Evolutionary conservation across 2,113 vertebrate genomes (phyloP), one percentile per base, ranked within the genome.

Genomic region (Anolis carolinensis): DNA sequence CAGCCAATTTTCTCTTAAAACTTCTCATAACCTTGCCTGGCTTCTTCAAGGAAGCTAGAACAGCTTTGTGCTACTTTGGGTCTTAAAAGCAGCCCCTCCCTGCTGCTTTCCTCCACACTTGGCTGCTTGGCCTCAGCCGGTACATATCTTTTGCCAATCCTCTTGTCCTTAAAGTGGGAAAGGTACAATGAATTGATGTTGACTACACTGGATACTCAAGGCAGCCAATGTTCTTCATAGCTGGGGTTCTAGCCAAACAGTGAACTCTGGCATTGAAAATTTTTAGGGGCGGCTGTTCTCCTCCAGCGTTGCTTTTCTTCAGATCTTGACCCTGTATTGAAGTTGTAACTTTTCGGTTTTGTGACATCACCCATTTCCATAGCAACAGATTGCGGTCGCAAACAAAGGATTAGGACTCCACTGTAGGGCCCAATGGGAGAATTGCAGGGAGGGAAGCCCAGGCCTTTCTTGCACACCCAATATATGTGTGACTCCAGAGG

Each of bases 211-310:
- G 1, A 5, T 80, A 48, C 86, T 90, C 50, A 34, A 80, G 87
- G 79, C 79, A 87, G n/a, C n/a, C 86, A 77, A 59, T n/a, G 44
- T 23, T 48, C 70, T 50, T 7, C 25, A 5, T 44, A 5, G 39
- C 23, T 90, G 87, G 79, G 87, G 77, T 77, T 89, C 87, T 52
- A 77, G 32, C 2, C 21, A 76, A 89, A 78, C 79, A 79, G 7
- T 48, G 68, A 30, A 50, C 14, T 63, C 30, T 63, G 52, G 36
- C 39, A 82, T 85, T 83, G 70, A 74, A 91, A 84, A 68, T 63
- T 87, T 71, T 65, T 21, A 8, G 76, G 71, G 27, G 82, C 82
- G 79, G 90, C 30, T 68, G 1, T 82, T 82, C 73, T 75, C 52
- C 75, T 39, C 7, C 23, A 82, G 77, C 84, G 81, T 6, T 1